A percentile compares a stretch with the other conserved stretches of the same genome.
phyloP scores from a whole-genome alignment of 1,140 invertebrate species.

The Mycetomoellerius zeteki region DNA sequence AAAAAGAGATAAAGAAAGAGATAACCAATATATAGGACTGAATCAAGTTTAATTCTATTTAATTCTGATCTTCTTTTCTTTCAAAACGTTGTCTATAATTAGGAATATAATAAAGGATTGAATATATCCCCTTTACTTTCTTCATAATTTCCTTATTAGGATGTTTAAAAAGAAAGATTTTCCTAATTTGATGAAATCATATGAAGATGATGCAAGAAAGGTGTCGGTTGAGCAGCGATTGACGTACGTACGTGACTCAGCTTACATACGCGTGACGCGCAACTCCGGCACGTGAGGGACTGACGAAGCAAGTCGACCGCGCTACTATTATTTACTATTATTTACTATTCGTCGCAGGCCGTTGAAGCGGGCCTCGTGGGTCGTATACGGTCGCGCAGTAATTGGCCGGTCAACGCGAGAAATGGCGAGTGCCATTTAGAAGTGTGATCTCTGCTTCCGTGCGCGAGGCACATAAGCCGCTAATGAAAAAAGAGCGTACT shows the following conservation, averaged over 20 bases:
- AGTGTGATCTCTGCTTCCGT: constrained; percentile 37
- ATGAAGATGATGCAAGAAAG: constrained; percentile 3
- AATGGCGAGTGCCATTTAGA: constrained; percentile 47
- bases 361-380: constrained; percentile 8
- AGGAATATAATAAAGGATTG: neutral
- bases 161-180: neutral
- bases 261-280: constrained; percentile 70
- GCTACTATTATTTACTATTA: constrained; percentile 75
- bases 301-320: constrained; percentile 51
- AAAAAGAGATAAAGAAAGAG: neutral
- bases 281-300: constrained; percentile 72
- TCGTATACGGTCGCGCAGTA: constrained; percentile 49
- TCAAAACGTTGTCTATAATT: neutral
- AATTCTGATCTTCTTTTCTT: too few species aligned
- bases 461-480: neutral
- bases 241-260: constrained; percentile 60
- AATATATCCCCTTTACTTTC: neutral
- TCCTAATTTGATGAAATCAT: neutral
- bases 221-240: constrained; percentile 46
- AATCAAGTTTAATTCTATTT: neutral
- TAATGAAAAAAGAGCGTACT: constrained; percentile 9
- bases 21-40: neutral
- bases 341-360: constrained; percentile 69
- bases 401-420: constrained; percentile 62
- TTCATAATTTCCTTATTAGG: neutral